Conservation (phyloP, 2,797 vertebrate species). For the Ataeniobius toweri region DNA sequence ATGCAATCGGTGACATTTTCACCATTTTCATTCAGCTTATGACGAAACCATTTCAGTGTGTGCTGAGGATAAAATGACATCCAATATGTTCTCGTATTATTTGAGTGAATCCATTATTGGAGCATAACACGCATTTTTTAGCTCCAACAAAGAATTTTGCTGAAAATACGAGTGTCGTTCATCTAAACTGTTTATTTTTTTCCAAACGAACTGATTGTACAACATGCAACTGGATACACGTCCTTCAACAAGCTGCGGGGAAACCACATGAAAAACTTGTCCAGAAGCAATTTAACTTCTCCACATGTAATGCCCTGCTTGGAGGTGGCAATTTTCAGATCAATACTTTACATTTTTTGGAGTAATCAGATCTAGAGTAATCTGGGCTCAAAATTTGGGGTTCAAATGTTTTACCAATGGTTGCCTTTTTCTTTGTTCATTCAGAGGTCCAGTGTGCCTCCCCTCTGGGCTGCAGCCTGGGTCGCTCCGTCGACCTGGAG, state of each 20-base stretch:
- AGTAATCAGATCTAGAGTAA: background rate
- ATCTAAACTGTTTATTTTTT: background rate
- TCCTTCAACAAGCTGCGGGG: background rate
- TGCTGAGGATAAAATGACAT: background rate
- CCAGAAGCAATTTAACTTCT: background rate
- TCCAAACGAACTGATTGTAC: too few relatives aligned
- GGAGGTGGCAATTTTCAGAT: too few relatives aligned
- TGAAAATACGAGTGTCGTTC: background rate
- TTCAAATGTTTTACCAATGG: background rate
- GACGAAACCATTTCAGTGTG: background rate
- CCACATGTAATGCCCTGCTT: background rate
- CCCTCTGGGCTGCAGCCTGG: conserved; percentile 92
- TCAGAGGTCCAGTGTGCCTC: conserved; percentile 93
- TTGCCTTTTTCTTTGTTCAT: conserved; percentile 19
- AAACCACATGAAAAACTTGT: background rate
- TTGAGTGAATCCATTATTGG: background rate
- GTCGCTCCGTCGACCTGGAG: conserved; percentile 89
- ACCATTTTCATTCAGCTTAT: conserved; percentile 9
- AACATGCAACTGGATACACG: background rate
- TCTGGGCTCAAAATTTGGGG: background rate
- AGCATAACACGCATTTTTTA: background rate
- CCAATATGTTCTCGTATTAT: background rate
- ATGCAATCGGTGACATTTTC: conserved; percentile 24
- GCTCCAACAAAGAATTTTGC: background rate
- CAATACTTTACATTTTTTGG: too few relatives aligned